Evolutionary conservation across 2,797 vertebrate species (phyloP).

Genomic region (Syngnathus acus): DNA sequence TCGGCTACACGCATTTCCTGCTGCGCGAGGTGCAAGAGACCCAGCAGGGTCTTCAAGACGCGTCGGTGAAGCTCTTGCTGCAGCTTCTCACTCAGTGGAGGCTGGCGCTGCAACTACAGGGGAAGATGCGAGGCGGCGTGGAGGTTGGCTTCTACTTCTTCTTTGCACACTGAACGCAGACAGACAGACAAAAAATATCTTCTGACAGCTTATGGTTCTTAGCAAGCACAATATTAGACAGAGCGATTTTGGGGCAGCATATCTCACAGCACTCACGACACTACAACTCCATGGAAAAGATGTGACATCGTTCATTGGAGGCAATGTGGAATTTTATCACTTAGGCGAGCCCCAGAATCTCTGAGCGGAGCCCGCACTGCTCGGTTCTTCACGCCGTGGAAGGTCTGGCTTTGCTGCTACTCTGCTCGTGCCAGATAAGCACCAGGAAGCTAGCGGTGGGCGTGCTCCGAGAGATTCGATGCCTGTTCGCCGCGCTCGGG

Average conservation of each 20-base stretch:
- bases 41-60: conserved; percentile 90
- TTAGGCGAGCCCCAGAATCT: conserved; percentile 79
- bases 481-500: conserved; percentile 86
- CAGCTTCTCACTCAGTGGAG: conserved; percentile 97
- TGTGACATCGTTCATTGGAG: no score
- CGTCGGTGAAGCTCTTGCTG: conserved; percentile 90
- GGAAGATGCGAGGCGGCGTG: conserved; percentile 59
- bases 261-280: no score
- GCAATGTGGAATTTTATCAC: neutral
- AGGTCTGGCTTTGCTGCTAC: conserved; percentile 88
- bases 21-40: conserved; percentile 88
- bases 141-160: conserved; percentile 58
- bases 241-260: no score
- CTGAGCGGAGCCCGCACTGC: conserved; percentile 87
- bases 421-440: conserved; percentile 93
- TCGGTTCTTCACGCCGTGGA: conserved; percentile 91
- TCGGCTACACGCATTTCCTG: conserved; percentile 95
- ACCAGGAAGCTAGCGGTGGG: conserved; percentile 91
- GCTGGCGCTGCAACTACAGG: conserved; percentile 81
- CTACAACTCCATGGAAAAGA: no score
- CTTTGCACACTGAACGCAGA: neutral
- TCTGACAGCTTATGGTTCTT: no score
- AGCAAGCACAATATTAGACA: no score
- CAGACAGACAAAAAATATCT: no score
- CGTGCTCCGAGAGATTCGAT: conserved; percentile 90